A percentile compares a stretch with the other conserved stretches of the same genome.
Conservation (phyloP, 2,888 invertebrate genomes). For the Spodoptera picta region DNA sequence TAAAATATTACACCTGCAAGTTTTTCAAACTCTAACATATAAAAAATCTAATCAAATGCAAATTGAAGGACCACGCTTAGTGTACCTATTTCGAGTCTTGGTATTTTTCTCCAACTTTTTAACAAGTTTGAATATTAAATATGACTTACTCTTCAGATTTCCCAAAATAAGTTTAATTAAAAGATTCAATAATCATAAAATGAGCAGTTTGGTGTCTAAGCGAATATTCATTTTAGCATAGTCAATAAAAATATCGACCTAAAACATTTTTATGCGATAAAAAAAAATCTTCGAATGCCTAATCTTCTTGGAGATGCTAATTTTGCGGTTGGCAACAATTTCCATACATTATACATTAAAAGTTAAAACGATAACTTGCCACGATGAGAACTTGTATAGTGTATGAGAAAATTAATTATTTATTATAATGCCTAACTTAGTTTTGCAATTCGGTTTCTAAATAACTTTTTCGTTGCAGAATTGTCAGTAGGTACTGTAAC, state of each 20-base stretch:
- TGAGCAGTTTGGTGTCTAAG: not conserved
- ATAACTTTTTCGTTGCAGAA: too few species aligned
- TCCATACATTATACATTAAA: constrained; percentile 11
- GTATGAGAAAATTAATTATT: too few species aligned
- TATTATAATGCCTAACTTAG: too few species aligned
- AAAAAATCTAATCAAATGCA: constrained; percentile 35
- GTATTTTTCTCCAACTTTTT: constrained; percentile 12
- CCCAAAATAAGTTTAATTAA: not conserved
- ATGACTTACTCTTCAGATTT: not conserved
- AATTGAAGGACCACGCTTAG: constrained; percentile 20
- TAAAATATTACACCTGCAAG: constrained; percentile 1
- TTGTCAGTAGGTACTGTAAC: too few species aligned
- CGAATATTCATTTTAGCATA: too few species aligned
- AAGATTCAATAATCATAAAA: constrained; percentile 2
- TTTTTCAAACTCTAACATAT: constrained; percentile 17
- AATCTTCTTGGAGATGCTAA: too few species aligned
- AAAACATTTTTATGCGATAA: too few species aligned
- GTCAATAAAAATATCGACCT: too few species aligned
- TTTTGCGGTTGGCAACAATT: not conserved
- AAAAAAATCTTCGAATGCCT: too few species aligned
- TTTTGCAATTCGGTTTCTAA: too few species aligned
- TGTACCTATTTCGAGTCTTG: constrained; percentile 25
- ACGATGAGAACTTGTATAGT: too few species aligned
- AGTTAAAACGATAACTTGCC: not conserved
- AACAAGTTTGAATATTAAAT: constrained; percentile 35